Base-by-base conservation (phyloP, 1,140 invertebrate genomes). In the Macrocentrus cingulum region DNA sequence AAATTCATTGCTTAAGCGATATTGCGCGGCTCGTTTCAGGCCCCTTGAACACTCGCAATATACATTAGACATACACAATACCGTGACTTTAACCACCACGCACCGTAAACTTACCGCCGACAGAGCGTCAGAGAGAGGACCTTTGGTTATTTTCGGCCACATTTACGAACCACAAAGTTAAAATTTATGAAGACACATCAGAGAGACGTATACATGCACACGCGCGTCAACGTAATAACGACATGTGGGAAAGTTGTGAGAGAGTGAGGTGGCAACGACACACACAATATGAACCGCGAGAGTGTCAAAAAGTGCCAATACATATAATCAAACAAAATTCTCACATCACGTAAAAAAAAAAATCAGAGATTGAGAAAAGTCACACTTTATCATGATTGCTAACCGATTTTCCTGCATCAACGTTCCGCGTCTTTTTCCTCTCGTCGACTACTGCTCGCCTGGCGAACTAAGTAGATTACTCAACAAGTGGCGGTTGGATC, bases 401-500 rank as follows among this genome's bases (percentile, higher is more conserved):
- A 11, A 8, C 51, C 65, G 56, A 44, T 56, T 61, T 56, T 50
- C 48, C 56, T 51, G 20, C 56, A 41, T 58, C 60, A 34, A 20
- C 13, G 20, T 55, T 25, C 32, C 19, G n/a, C 9, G n/a, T 59
- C 45, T 53, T 50, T 8, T 52, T 44, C 44, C 23, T 55, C 41
- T 42, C 15, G 32, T 44, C 20, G 37, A 32, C 48, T n/a, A 37
- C 37, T 70, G 67, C 64, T 69, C 67, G 59, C 61, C 62, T 65
- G 55, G 63, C 61, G 57, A 72, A 71, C 68, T 75, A 79, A 79
- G 72, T 72, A 79, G 75, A 79, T 79, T 77, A 77, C 75, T 79
- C 75, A 79, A 79, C 74, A 79, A 77, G 76, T 79, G 75, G 73
- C 67, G 71, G 67, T 70, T 67, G 72, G 74, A 76, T 76, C 73